Percentiles rank a stretch among this genome's conserved stretches.
These are phyloP conservation scores for Nymphalis urticae DNA, from an alignment of 2,888 invertebrate genomes.

Conservation along the genomic window DNA sequence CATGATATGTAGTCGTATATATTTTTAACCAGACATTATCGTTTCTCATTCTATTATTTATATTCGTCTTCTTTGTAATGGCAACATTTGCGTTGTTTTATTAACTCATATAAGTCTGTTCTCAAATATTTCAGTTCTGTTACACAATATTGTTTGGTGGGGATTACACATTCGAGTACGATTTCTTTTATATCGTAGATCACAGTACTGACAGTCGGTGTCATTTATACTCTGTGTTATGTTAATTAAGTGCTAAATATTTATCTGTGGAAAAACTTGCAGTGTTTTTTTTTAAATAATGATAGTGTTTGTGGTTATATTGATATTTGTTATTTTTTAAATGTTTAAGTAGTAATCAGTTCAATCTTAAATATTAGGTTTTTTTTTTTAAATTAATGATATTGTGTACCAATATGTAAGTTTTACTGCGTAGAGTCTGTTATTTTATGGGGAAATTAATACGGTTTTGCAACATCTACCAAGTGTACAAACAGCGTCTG, in stretches of 20 bases:
- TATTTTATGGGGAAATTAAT: no score
- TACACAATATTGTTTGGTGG: constrained; percentile 4
- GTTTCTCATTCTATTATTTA: not conserved
- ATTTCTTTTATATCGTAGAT: constrained; percentile 17
- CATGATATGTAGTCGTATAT: no score
- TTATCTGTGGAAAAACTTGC: constrained; percentile 4
- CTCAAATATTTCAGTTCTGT: constrained; percentile 10
- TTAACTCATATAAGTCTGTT: not conserved
- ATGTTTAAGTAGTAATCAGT: not conserved
- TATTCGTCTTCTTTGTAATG: not conserved
- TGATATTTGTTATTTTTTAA: not conserved
- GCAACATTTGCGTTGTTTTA: not conserved
- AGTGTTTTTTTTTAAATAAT: constrained; percentile 3
- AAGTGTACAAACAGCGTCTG: no score
- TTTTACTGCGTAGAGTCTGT: no score
- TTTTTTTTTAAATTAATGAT: no score
- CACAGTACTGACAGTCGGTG: constrained; percentile 10
- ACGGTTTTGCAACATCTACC: no score
- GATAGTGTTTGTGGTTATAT: not conserved
- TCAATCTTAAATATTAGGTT: no score
- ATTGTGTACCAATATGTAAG: no score
- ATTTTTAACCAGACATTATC: no score
- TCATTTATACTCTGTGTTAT: constrained; percentile 14
- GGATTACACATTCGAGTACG: constrained; percentile 6
- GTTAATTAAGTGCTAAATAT: constrained; percentile 18